phyloP scores from a whole-genome alignment of 2,888 invertebrate genomes.

The Euplagia quadripunctaria region DNA sequence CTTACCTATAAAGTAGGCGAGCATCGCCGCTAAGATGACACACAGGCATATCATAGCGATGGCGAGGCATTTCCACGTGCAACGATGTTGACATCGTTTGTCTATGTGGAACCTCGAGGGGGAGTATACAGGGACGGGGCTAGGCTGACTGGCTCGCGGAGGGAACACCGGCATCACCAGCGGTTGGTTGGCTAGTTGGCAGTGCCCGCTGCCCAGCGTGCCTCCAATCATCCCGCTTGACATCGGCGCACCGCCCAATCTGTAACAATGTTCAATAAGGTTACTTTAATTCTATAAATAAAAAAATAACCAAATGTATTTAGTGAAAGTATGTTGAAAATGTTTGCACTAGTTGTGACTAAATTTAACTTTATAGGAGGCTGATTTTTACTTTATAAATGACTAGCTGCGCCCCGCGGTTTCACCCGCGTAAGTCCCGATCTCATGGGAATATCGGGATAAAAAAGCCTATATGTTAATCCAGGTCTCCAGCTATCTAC shows the following conservation, averaged over 20 bases:
- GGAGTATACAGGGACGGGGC: constrained; percentile 92
- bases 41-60: constrained; percentile 96
- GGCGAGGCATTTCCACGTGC: constrained; percentile 98
- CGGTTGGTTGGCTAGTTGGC: constrained; percentile 91
- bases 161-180: constrained; percentile 97
- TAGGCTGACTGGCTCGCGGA: constrained; percentile 93
- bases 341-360: no score
- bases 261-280: constrained; percentile 59
- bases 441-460: no score
- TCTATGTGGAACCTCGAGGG: constrained; percentile 98
- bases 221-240: constrained; percentile 89
- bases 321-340: no score
- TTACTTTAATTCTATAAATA: background rate
- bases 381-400: no score
- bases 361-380: no score
- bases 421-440: no score
- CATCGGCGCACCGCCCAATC: constrained; percentile 86
- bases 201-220: constrained; percentile 89
- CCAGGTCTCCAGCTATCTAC: no score
- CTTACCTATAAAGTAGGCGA: constrained; percentile 98
- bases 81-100: constrained; percentile 96
- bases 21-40: constrained; percentile 96
- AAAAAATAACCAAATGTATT: background rate
- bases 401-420: no score
- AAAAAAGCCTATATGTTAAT: no score